Conservation (phyloP, 2,113 vertebrate species). For the Ancistrus triradiatus region DNA sequence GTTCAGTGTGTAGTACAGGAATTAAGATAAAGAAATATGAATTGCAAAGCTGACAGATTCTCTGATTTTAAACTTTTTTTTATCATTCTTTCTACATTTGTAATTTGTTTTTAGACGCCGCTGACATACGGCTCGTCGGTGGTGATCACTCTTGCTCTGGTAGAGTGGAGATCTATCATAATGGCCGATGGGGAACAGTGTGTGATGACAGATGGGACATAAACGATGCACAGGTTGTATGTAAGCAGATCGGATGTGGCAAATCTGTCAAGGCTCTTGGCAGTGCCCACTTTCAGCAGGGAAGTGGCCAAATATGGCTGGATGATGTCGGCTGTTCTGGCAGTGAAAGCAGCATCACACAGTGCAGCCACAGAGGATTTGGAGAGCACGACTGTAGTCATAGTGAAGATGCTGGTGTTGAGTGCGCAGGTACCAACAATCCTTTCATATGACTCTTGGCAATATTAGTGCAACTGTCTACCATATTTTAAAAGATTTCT, state of each 20-base stretch:
- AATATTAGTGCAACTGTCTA: no score
- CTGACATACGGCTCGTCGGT: conserved; percentile 46
- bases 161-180: conserved; percentile 50
- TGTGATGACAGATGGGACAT: conserved; percentile 52
- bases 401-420: conserved; percentile 56
- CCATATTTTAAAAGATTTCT: no score
- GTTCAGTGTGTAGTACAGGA: no score
- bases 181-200: conserved; percentile 47
- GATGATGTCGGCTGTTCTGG: conserved; percentile 59
- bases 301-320: conserved; percentile 51
- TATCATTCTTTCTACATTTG: background rate
- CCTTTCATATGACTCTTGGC: no score
- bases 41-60: no score
- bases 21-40: no score
- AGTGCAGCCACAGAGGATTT: conserved; percentile 37
- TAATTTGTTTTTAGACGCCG: background rate
- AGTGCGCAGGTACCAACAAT: conserved; percentile 56
- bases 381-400: conserved; percentile 54
- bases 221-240: conserved; percentile 42
- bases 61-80: no score
- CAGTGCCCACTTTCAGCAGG: conserved; percentile 50
- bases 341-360: conserved; percentile 39
- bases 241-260: conserved; percentile 53
- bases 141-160: conserved; percentile 57
- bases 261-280: conserved; percentile 34